Conservation (phyloP, 2,888 invertebrate genomes). For the Clitarchus hookeri region DNA sequence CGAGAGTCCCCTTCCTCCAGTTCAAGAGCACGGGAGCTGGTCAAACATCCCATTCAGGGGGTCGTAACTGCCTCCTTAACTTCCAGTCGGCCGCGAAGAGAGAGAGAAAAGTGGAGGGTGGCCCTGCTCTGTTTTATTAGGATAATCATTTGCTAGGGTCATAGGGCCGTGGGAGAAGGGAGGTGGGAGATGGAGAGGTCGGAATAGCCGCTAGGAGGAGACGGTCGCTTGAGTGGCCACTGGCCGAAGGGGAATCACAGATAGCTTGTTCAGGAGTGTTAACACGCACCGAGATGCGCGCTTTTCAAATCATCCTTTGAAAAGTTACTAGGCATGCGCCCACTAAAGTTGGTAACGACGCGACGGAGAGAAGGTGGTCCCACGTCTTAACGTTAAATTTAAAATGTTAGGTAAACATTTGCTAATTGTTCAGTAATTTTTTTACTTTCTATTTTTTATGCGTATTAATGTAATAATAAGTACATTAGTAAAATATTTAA, state of each 20-base stretch:
- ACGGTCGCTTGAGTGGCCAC: not conserved
- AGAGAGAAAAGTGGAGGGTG: not conserved
- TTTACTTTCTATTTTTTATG: too few species aligned
- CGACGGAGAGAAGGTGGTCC: too few species aligned
- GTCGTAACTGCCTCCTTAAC: constrained; percentile 24
- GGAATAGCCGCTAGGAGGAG: not conserved
- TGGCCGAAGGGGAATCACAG: not conserved
- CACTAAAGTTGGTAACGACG: too few species aligned
- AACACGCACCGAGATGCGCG: not conserved
- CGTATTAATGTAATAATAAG: too few species aligned
- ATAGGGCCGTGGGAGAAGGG: not conserved
- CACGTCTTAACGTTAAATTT: too few species aligned
- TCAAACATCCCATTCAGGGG: constrained; percentile 15
- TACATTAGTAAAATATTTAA: too few species aligned
- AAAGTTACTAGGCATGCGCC: too few species aligned
- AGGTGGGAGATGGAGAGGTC: not conserved
- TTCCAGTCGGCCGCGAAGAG: not conserved
- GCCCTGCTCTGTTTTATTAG: constrained; percentile 27
- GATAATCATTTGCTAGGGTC: constrained; percentile 28
- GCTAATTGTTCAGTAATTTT: too few species aligned
- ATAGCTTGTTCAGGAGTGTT: not conserved
- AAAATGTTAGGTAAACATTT: too few species aligned
- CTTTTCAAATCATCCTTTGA: not conserved
- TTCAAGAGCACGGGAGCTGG: constrained; percentile 6
- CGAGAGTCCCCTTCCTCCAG: not conserved